Conservation (phyloP, 2,797 vertebrate species). For the Chiloscyllium punctatum region DNA sequence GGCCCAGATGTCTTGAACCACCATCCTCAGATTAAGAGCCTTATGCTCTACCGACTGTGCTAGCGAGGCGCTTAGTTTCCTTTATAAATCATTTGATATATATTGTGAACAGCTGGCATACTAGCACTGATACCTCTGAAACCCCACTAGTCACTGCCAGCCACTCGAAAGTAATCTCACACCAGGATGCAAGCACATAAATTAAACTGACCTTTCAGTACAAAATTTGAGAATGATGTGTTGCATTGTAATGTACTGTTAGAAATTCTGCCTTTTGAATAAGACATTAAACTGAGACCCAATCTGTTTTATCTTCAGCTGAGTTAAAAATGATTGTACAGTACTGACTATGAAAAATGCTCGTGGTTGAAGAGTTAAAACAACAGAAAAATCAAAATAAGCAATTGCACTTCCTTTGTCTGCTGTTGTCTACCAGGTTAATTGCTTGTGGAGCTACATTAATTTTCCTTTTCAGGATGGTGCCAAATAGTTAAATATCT, state of each 20-base stretch:
- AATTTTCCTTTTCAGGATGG: too few relatives aligned
- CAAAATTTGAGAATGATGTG: not conserved
- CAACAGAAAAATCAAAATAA: not conserved
- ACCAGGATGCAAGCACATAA: not conserved
- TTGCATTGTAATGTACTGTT: not conserved
- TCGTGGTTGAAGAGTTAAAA: not conserved
- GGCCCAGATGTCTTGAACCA: too few relatives aligned
- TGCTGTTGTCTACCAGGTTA: not conserved
- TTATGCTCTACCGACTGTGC: too few relatives aligned
- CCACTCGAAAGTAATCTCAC: not conserved
- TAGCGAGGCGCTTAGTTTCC: too few relatives aligned
- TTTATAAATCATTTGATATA: too few relatives aligned
- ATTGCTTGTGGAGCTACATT: not conserved
- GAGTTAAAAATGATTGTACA: not conserved
- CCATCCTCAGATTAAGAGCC: too few relatives aligned
- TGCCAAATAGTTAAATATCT: not conserved
- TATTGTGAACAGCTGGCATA: too few relatives aligned
- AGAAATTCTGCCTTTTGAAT: not conserved
- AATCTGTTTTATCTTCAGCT: not conserved
- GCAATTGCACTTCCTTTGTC: not conserved
- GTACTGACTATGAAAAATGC: not conserved
- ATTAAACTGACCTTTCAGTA: not conserved
- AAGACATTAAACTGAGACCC: not conserved
- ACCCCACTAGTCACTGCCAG: too few relatives aligned
- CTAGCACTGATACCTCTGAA: too few relatives aligned